Evolutionary conservation across 2,797 vertebrate species (phyloP).

Genomic region (Brotogeris chrysoptera): DNA sequence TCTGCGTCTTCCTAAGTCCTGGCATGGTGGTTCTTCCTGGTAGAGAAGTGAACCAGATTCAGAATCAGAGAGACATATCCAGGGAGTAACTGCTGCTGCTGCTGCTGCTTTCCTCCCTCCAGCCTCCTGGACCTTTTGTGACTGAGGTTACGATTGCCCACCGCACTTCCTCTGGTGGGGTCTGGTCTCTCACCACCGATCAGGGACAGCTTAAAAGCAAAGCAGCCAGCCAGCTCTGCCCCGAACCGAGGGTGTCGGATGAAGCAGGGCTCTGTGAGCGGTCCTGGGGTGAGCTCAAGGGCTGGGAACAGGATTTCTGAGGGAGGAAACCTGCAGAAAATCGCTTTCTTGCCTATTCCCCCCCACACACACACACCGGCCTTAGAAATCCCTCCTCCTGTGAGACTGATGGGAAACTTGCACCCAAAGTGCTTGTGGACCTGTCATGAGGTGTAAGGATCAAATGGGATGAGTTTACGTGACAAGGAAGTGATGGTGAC

Average conservation of each 20-base stretch:
- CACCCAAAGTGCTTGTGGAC: not conserved
- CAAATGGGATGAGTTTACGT: not conserved
- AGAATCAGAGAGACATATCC: not conserved
- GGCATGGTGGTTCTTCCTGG: conserved; percentile 19
- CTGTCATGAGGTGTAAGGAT: not conserved
- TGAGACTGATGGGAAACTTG: not conserved
- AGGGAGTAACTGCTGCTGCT: not conserved
- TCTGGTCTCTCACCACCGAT: not conserved
- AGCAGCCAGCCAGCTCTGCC: not conserved
- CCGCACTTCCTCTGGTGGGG: not conserved
- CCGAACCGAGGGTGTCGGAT: accelerated
- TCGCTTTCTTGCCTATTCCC: not conserved
- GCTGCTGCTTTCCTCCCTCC: not conserved
- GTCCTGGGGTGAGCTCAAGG: not conserved
- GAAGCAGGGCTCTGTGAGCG: not conserved
- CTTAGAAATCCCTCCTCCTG: not conserved
- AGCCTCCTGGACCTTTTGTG: not conserved
- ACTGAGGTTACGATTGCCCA: not conserved
- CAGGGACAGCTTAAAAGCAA: not conserved
- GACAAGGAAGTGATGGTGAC: not conserved
- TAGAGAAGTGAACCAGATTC: not conserved
- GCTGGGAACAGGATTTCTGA: not conserved
- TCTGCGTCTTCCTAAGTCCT: conserved; percentile 9
- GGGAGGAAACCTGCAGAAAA: not conserved
- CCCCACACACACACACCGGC: not conserved